A percentile compares a stretch with the other conserved stretches of the same genome.
These are phyloP conservation scores for Sipunculus nudus DNA, from an alignment of 2,888 invertebrate species.

Conservation along the genomic window DNA sequence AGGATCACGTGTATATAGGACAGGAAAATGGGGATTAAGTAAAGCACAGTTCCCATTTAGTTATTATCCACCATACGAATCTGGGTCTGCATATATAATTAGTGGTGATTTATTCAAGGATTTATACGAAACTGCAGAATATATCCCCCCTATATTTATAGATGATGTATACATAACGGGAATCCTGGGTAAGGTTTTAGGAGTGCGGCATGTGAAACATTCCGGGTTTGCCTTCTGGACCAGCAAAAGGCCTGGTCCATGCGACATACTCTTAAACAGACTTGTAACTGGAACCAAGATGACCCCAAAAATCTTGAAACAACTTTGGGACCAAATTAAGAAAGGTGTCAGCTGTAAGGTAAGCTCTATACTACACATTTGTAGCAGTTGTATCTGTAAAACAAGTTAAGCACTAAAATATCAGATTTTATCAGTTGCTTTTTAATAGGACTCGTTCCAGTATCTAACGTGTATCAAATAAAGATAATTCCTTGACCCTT, in stretches of 20 bases:
- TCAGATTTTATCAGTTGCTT: no score
- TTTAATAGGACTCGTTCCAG: no score
- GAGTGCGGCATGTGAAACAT: conserved; percentile 27
- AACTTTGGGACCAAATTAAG: conserved; percentile 17
- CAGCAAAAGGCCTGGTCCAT: conserved; percentile 15
- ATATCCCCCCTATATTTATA: conserved; percentile 38
- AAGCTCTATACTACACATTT: no score
- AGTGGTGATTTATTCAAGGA: conserved; percentile 29
- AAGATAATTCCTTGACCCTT: no score
- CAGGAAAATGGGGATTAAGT: conserved; percentile 32
- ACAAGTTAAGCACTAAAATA: no score
- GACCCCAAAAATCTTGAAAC: conserved; percentile 8
- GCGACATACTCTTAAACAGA: conserved; percentile 26
- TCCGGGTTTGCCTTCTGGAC: conserved; percentile 40
- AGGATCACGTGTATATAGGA: conserved; percentile 24
- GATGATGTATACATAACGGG: conserved; percentile 47
- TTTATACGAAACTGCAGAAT: conserved; percentile 28
- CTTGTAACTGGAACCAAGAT: conserved; percentile 29
- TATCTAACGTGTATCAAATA: no score
- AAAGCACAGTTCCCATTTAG: conserved; percentile 30
- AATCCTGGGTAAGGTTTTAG: conserved; percentile 36
- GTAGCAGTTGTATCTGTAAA: no score
- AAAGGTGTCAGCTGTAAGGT: not conserved
- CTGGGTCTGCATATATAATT: conserved; percentile 38
- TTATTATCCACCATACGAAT: conserved; percentile 37